Conservation (phyloP, 2,113 vertebrate species). For the Vulpes vulpes region DNA sequence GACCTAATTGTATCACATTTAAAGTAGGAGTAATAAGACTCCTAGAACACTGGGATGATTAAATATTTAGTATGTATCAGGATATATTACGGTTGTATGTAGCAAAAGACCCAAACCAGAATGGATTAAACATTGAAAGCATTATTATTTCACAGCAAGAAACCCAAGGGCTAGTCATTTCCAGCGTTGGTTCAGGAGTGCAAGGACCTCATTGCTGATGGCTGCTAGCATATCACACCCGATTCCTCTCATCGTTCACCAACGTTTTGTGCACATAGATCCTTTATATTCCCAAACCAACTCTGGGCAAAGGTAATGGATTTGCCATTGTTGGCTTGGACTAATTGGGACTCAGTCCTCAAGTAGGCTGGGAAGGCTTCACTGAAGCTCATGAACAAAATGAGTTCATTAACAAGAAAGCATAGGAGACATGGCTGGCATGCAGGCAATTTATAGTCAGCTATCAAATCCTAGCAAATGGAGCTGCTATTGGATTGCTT, state of each 20-base stretch:
- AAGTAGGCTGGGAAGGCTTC: neutral
- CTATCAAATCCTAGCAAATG: neutral
- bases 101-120: neutral
- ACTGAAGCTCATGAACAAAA: neutral
- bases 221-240: neutral
- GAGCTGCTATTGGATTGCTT: neutral
- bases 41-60: neutral
- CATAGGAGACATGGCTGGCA: neutral
- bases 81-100: neutral
- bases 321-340: neutral
- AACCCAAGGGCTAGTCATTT: neutral
- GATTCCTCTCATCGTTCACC: neutral
- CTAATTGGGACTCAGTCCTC: neutral
- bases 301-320: neutral
- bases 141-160: neutral
- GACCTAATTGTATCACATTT: neutral
- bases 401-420: neutral
- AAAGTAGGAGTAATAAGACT: neutral
- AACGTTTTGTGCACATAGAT: neutral
- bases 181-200: neutral
- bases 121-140: neutral
- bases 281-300: neutral
- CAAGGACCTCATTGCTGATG: neutral
- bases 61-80: neutral
- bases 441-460: neutral